Base-by-base conservation (phyloP, 2,113 vertebrate genomes). In the Clarias magur region DNA sequence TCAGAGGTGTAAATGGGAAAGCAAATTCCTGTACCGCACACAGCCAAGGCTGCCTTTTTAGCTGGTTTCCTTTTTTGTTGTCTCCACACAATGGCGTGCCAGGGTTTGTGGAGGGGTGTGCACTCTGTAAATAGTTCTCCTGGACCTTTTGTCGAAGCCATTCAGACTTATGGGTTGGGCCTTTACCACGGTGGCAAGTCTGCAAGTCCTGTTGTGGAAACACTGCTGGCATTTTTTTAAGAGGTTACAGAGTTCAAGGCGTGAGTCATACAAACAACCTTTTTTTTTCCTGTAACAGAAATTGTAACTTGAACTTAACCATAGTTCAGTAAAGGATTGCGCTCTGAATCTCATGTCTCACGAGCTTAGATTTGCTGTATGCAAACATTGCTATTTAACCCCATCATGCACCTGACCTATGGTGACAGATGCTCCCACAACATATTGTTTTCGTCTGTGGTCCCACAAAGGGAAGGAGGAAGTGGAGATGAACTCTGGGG, bases 11-110 rank as follows among this genome's bases (percentile, higher is more conserved):
- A 93, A 94, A 94, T 91, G 88, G 92, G 87, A 92, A 95, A 95
- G 91, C 94, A 94, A 95, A 95, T 95, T 95, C 94, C 92, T 93
- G 89, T 92, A 91, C 91, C 11, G 85, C 92, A 91, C 92, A 94
- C 93, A 88, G 91, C 91, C 92, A 91, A 85, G 16, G 88, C 81
- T 79, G 83, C 84, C 63, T 91, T 95, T 95, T 95, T 93, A 95
- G 94, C 93, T 91, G 30, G 90, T 92, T 94, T 93, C 92, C 93
- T 93, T 92, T 92, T 94, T 91, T 92, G 92, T 93, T 92, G 86
- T 80, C 89, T 87, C 86, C 57, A 48, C 91, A 95, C 94, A 95
- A 95, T 94, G 88, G 92, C 57, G 86, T 84, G 88, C 90, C 91
- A 90, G 92, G 92, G 91, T 93, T 92, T 91, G 92, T 92, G 91